Evolutionary conservation across 2,888 invertebrate species (phyloP), one percentile per base, ranked within the genome.

Genomic region (Megalurothrips usitatus): DNA sequence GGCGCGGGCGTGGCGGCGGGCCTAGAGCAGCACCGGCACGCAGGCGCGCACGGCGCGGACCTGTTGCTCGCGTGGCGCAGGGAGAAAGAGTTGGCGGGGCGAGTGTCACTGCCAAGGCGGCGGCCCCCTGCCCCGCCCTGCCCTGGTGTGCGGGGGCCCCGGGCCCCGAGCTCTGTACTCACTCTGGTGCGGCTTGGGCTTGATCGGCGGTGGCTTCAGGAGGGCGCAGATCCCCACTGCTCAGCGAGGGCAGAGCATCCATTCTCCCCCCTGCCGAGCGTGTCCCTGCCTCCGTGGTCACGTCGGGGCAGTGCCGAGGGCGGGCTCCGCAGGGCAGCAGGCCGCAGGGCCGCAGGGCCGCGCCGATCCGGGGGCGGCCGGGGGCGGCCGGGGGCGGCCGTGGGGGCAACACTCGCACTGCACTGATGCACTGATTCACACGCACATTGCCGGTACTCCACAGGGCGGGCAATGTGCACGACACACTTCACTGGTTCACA

Each of bases 1-100:
- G 52, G 47, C 75, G 52, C 80, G 80, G 68, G 52, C 81, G 79
- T 78, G 47, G 82, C 82, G 81, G 81, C 80, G 3, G 63, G n/a
- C n/a, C n/a, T n/a, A n/a, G n/a, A n/a, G n/a, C n/a, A n/a, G n/a
- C n/a, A n/a, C n/a, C n/a, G n/a, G n/a, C n/a, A n/a, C n/a, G n/a
- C n/a, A n/a, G n/a, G n/a, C n/a, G n/a, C n/a, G n/a, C n/a, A n/a
- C n/a, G n/a, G n/a, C n/a, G 19, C 58, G 49, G 47, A 43, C 34
- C 34, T 43, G 34, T 43, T 43, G 19, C 26, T 19, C 79, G 23
- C 9, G 80, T 43, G 23, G 79, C 12, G 28, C 79, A 47, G 79
- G 48, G 48, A 47, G 49, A 80, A 48, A 23, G 58, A 52, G 58
- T 48, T 11, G 14, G 49, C 23, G 19, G 26, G 28, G 34, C 12